These are phyloP conservation scores for Hemicordylus capensis DNA, from an alignment of 2,113 vertebrate genomes.

Conservation along the genomic window DNA sequence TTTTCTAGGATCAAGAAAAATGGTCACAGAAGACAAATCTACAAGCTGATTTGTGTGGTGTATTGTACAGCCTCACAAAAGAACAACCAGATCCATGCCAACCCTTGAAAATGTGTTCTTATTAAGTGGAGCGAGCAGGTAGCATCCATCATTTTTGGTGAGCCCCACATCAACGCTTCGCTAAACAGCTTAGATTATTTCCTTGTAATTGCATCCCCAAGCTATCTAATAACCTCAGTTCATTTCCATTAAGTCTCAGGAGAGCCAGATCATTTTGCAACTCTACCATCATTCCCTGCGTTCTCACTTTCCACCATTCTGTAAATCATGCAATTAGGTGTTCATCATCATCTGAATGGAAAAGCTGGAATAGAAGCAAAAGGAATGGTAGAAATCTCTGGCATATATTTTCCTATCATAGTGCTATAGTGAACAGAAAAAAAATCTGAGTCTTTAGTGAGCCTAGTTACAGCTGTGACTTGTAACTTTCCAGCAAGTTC, in stretches of 20 bases:
- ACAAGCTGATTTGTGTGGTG: neutral
- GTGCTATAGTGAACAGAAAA: neutral
- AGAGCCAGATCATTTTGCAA: constrained; percentile 57
- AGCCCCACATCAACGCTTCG: constrained; percentile 64
- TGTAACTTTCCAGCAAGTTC: neutral
- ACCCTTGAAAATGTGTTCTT: constrained; percentile 52
- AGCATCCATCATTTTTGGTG: constrained; percentile 68
- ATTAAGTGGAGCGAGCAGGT: constrained; percentile 66
- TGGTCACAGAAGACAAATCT: neutral
- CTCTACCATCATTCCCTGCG: constrained; percentile 1
- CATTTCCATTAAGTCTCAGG: constrained; percentile 64
- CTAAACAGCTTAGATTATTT: constrained; percentile 69
- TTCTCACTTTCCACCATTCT: neutral
- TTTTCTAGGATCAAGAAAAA: constrained; percentile 28
- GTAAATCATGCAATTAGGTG: constrained; percentile 12
- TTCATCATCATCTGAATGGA: constrained; percentile 17
- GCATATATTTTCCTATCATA: neutral
- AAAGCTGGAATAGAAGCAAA: constrained; percentile 23
- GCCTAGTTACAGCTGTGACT: neutral
- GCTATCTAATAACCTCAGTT: constrained; percentile 62
- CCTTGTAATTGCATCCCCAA: constrained; percentile 70
- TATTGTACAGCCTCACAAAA: constrained; percentile 29
- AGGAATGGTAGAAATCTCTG: neutral
- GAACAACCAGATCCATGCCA: constrained; percentile 34
- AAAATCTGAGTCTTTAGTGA: neutral